Evolutionary conservation across 2,888 invertebrate genomes (phyloP).

Genomic region (Limnephilus lunatus): DNA sequence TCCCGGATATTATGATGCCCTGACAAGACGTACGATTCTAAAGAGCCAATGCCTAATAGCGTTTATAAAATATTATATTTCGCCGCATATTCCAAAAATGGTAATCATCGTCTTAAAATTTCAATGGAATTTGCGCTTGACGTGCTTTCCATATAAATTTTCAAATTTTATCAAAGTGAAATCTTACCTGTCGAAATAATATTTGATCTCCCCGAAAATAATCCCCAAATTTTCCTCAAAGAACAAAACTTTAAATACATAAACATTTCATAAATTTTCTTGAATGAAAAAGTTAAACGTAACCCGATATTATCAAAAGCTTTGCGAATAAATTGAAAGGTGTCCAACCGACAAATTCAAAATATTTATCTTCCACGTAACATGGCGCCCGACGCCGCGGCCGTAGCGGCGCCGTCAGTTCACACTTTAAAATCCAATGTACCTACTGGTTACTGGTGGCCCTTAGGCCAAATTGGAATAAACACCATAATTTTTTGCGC

Average conservation of each 20-base stretch:
- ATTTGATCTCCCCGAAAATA: constrained; percentile 30
- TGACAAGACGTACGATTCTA: neutral
- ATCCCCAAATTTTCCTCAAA: constrained; percentile 18
- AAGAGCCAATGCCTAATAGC: neutral
- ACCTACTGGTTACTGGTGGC: neutral
- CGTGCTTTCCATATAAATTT: constrained; percentile 2
- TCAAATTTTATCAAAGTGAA: neutral
- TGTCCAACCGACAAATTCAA: constrained; percentile 57
- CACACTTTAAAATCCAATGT: constrained; percentile 49
- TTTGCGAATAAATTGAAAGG: constrained; percentile 58
- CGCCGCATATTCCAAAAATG: neutral
- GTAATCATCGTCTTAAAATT: constrained; percentile 2
- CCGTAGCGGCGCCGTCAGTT: constrained; percentile 42
- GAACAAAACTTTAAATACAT: constrained; percentile 41
- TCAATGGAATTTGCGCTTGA: neutral
- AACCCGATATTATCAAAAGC: constrained; percentile 55
- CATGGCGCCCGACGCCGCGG: constrained; percentile 38
- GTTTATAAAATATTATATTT: neutral
- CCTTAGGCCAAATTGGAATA: constrained; percentile 34
- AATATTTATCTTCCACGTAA: constrained; percentile 57
- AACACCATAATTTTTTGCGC: constrained; percentile 19
- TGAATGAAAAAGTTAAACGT: constrained; percentile 42
- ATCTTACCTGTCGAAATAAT: constrained; percentile 13
- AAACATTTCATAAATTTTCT: constrained; percentile 46
- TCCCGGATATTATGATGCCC: constrained; percentile 2